Evolutionary conservation across 2,888 invertebrate genomes (phyloP), one percentile per base, ranked within the genome.

Genomic region (Eupithecia exiguata): DNA sequence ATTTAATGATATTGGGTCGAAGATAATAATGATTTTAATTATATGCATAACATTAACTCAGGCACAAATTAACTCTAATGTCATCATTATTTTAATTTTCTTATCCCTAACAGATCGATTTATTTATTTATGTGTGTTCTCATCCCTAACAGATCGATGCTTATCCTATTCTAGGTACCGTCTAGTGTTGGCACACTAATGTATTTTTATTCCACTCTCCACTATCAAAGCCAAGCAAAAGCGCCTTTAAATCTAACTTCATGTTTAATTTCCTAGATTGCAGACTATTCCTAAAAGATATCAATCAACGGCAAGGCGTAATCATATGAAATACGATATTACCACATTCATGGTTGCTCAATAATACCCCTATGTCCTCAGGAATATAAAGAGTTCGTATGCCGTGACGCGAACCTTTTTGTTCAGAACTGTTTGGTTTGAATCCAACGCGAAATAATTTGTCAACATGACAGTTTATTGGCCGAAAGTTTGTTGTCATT

Each of bases 351-450:
- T 68, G 35, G 62, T 76, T 73, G 30, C 69, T n/a, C 16, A 76
- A 75, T 14, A 75, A 73, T 43, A 53, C 73, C 76, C 75, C 68
- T 70, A 75, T 75, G 72, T 70, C 63, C 66, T 71, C 66, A 49
- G 36, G 49, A 71, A 71, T 75, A 72, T 67, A 69, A 74, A 73
- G 66, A 69, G 73, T 73, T 71, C 21, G 46, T 38, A 71, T 73
- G 40, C 61, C 14, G 30, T 38, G 61, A 62, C 69, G 25, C 38
- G 62, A 62, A 73, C 36, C 73, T 76, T 71, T 71, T 76, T 71
- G 67, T 35, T 71, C 38, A 9, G 35, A 69, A 66, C 71, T 71
- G 30, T 25, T 21, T 25, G 58, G 21, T 58, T 12, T 58, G 9
- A 1, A 3, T 53, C 2, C 9, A 53, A 7, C 53, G 10, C 5